Percentiles rank a stretch among this genome's conserved stretches.
Evolutionary conservation across 2,888 invertebrate genomes (phyloP).

Genomic region (Dichetophora obliterata): DNA sequence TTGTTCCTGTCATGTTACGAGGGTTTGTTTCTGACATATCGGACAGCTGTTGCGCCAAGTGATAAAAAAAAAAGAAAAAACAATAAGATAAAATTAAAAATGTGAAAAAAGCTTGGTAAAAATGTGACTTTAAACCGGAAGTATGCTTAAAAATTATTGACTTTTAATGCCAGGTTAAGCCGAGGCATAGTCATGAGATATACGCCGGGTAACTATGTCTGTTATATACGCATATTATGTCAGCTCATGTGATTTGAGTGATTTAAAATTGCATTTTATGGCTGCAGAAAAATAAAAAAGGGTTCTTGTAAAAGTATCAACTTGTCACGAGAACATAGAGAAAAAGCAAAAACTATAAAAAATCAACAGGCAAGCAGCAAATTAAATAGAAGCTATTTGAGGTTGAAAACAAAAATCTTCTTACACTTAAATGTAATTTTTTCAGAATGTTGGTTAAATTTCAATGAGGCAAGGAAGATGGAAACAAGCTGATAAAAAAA

Average conservation of each 20-base stretch:
- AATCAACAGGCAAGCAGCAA: no score
- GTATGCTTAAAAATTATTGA: slow-evolving; percentile 23
- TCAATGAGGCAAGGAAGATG: no score
- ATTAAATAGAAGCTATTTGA: no score
- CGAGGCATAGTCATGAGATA: not conserved
- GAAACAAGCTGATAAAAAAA: no score
- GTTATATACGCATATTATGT: slow-evolving; percentile 1
- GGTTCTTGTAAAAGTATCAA: not conserved
- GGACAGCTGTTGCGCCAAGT: slow-evolving; percentile 17
- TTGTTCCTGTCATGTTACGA: slow-evolving; percentile 17
- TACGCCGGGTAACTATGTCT: no score
- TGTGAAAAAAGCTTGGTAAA: not conserved
- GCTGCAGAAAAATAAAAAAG: not conserved
- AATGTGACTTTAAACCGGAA: slow-evolving; percentile 21
- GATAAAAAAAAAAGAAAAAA: not conserved
- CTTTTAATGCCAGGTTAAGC: slow-evolving; percentile 17
- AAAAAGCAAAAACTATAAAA: no score
- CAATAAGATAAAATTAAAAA: not conserved
- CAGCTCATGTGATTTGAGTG: slow-evolving; percentile 4
- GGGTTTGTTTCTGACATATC: slow-evolving; percentile 18
- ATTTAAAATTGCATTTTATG: slow-evolving; percentile 14
- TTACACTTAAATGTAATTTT: no score
- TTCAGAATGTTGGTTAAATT: no score
- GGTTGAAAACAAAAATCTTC: no score
- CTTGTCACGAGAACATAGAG: not conserved